phyloP scores from a whole-genome alignment of 92 coral and sea anemone species.

The Phenganax stokvisi region DNA sequence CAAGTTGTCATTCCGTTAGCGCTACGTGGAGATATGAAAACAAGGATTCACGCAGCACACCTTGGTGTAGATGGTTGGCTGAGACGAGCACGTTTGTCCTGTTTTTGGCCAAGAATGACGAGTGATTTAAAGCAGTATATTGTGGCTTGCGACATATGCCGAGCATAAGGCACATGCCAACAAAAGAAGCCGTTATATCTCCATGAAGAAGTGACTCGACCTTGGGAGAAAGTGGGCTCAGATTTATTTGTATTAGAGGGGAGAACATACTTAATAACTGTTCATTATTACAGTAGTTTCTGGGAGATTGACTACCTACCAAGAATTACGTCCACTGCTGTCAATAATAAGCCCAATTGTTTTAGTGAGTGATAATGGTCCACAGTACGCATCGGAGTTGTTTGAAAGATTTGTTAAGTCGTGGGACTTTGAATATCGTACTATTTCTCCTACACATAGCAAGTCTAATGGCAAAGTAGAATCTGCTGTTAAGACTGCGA shows the following conservation, averaged over 20 bases:
- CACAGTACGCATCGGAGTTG: too few species aligned
- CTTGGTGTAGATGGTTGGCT: conserved; percentile 20
- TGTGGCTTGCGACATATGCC: conserved; percentile 10
- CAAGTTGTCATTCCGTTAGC: conserved; percentile 1
- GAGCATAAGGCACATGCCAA: conserved; percentile 8
- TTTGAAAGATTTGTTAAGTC: not conserved
- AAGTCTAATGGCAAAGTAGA: not conserved
- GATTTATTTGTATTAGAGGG: conserved; percentile 12
- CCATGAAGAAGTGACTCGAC: conserved; percentile 13
- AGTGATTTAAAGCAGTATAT: too few species aligned
- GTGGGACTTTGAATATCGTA: conserved; percentile 7
- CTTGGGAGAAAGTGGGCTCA: conserved; percentile 16
- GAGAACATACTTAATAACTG: conserved; percentile 16
- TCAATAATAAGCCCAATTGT: conserved; percentile 7
- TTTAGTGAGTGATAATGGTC: conserved; percentile 11
- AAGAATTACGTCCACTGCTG: conserved; percentile 5
- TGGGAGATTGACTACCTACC: conserved; percentile 13
- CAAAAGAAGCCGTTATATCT: conserved; percentile 4
- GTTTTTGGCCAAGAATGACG: conserved; percentile 33
- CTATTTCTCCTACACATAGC: conserved; percentile 4
- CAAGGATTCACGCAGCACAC: conserved; percentile 30
- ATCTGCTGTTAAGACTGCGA: too few species aligned
- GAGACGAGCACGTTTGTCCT: conserved; percentile 19
- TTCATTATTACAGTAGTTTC: conserved; percentile 13
- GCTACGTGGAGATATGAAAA: conserved; percentile 20